Evolutionary conservation across 2,888 invertebrate genomes (phyloP), one percentile per base, ranked within the genome.

Genomic region (Volucella bombylans): DNA sequence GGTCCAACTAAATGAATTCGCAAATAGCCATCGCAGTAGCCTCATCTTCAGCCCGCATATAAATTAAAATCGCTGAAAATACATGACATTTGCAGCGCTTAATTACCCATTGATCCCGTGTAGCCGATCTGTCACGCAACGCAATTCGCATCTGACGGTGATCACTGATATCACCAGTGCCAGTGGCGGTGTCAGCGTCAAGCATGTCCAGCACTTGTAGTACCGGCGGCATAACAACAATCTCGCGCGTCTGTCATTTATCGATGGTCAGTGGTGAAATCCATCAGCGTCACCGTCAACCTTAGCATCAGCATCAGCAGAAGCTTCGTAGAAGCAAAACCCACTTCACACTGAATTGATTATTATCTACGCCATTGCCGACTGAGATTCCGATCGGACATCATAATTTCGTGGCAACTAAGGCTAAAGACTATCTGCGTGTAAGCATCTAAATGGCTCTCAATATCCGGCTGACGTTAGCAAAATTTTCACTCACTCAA

Each of bases 81-180:
- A 83, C 78, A 74, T 73, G 78, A 83, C 73, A 83, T 83, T 83
- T 82, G 77, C 50, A 77, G 82, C 68, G 54, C 64, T 78, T 83
- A 83, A 83, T 83, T 83, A 69, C 73, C 78, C 78, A 79, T 59
- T 69, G 78, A 79, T 83, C 57, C 52, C 52, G 15, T 83, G 82
- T 73, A 78, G 52, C 82, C 49, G 78, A 78, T 79, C 82, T 73
- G 78, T 78, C 82, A 78, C 82, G 82, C 82, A 73, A 73, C 47
- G 57, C 31, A n/a, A 79, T 73, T 83, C 78, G 59, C 67, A 64
- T 77, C 23, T 47, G 31, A 31, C 31, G 31, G 6, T 31, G 6
- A 31, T 6, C 31, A 31, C 31, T 31, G 31, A 31, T 31, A 31
- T 31, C 31, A 31, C 31, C 15, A 23, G 45, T 49, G 23, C 11